Base-by-base conservation (phyloP, 2,888 invertebrate genomes). In the Leptogaster cylindrica region DNA sequence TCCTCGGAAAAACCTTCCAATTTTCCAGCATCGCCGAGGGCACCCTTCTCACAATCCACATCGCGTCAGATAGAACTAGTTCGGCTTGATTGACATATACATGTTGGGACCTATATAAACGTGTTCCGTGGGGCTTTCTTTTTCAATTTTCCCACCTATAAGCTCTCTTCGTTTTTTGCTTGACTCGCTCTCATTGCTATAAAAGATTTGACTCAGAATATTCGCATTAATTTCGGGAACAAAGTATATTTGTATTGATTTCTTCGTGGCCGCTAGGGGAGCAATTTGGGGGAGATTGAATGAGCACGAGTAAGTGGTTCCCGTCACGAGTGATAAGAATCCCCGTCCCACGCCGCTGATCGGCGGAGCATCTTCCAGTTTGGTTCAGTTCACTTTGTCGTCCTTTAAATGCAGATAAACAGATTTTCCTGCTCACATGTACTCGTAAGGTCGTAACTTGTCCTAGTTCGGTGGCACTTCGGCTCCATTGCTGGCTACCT, bases 21-120 rank as follows among this genome's bases (percentile, higher is more conserved):
- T 61, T 61, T 61, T 61, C 61, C 61, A 61, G 28, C 14, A n/a
- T n/a, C 44, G 25, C 18, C 44, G 27, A 61, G 7, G 27, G 44
- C 44, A 41, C 28, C 27, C 18, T 61, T 61, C 12, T n/a, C 41
- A 44, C 61, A 55, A 44, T 61, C 61, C 61, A 61, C n/a, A 10
- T 61, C 16, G 28, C 44, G 44, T 61, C 61, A 61, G 44, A 61
- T 61, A 61, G 27, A 44, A 61, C 61, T 44, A 44, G 61, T 44
- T 61, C 44, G 25, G 28, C 44, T 44, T 61, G 61, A 61, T 61
- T 61, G 61, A 61, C 61, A 61, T 27, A 61, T 61, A 61, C 44
- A 44, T 44, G 44, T 44, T 44, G 44, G 23, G 23, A 39, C 14
- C 16, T 41, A 41, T 25, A 41, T 41, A 41, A n/a, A 39, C 27